These are phyloP conservation scores for Sericinus montela DNA, from an alignment of 2,888 invertebrate species.

Conservation along the genomic window DNA sequence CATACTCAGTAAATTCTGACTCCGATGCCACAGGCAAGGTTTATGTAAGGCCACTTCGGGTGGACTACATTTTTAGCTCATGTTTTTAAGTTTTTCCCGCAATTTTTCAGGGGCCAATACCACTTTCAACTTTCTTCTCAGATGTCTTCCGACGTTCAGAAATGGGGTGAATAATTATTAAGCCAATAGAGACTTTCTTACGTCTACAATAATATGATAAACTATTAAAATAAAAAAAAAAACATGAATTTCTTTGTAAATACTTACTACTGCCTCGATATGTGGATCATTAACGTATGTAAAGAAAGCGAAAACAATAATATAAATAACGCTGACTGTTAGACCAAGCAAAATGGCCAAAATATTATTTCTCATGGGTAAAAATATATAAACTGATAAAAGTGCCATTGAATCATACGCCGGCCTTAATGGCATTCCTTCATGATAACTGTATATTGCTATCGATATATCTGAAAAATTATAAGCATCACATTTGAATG, in stretches of 20 bases:
- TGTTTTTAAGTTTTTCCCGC: too few species aligned
- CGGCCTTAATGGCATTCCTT: conserved; percentile 79
- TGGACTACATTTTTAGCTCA: too few species aligned
- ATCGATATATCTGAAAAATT: conserved; percentile 79
- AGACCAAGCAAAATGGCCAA: conserved; percentile 85
- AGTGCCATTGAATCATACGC: conserved; percentile 86
- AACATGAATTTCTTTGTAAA: not conserved
- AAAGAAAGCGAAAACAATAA: conserved; percentile 64
- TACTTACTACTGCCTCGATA: conserved; percentile 57
- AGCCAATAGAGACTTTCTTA: too few species aligned
- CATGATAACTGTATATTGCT: conserved; percentile 81
- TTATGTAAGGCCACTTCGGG: too few species aligned
- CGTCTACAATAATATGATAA: too few species aligned
- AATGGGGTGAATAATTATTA: too few species aligned
- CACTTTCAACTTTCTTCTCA: too few species aligned
- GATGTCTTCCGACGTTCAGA: too few species aligned
- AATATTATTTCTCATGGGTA: conserved; percentile 87
- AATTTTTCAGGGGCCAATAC: too few species aligned
- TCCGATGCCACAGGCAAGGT: too few species aligned
- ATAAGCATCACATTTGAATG: not conserved
- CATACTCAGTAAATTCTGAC: too few species aligned
- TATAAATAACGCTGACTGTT: conserved; percentile 83
- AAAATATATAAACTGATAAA: conserved; percentile 89
- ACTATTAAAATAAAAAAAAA: too few species aligned
- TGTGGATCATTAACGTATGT: conserved; percentile 51